Base-by-base conservation (phyloP, 1,140 invertebrate species). In the Rhynchophorus ferrugineus region DNA sequence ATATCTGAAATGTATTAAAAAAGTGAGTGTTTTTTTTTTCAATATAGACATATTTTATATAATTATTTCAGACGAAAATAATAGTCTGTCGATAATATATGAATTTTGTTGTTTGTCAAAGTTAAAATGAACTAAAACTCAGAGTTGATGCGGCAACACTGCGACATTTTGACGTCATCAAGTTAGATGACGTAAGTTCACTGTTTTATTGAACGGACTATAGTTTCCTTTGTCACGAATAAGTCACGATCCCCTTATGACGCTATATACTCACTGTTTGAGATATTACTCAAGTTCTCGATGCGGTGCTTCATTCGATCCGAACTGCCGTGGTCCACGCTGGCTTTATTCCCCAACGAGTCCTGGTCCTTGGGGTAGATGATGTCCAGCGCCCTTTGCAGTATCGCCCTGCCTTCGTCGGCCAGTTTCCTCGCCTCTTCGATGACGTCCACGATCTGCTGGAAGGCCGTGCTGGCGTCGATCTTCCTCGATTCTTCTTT, bases 391-490 rank as follows among this genome's bases (percentile, higher is more conserved):
- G 80, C 76, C 24, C 77, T 68, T 19, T 80, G 69, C 0, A 82
- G 77, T 9, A 81, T 78, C 22, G 72, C 64, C 13, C 77, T 73
- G 0, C 89, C 89, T 48, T 78, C 75, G n/a, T 72, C 64, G 0
- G 85, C 85, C 18, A 80, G 78, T 13, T 77, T 65, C 58, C 73
- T 73, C 0, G 88, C 87, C 21, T 72, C 71, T 13, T 72, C 62
- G 8, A 91, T 72, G 17, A 76, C 75, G 36, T 82, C 75, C 0
- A 86, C 79, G 44, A 95, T 92, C 57, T 82, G 82, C 59, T 87
- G 76, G 67, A 92, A 93, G 0, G 85, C 89, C 44, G 81, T 79
- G 34, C 89, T 91, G 1, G 89, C 88, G 61, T 80, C 77, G 21
- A 91, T 68, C 14, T 87, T 83, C 54, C 78, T 77, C 13, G 80